These are phyloP conservation scores for Cryptus viduatorius DNA, from an alignment of 2,888 invertebrate species.

Conservation along the genomic window DNA sequence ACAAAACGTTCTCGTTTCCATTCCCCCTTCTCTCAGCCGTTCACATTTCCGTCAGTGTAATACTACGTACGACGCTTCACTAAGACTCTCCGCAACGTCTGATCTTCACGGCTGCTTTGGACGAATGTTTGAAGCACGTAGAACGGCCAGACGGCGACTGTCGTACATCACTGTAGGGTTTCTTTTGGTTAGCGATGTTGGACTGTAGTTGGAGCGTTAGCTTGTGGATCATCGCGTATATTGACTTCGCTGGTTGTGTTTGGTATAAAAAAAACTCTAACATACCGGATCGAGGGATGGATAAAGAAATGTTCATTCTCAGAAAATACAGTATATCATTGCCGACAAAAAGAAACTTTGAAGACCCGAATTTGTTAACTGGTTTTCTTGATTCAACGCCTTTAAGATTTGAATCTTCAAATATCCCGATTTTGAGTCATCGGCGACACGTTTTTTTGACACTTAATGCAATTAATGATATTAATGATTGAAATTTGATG, in stretches of 20 bases:
- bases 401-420: background rate
- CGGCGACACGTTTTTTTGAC: too few relatives aligned
- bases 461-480: background rate
- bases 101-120: conserved; percentile 12
- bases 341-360: background rate
- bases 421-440: background rate
- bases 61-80: conserved; percentile 28
- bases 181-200: background rate
- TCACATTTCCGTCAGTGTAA: conserved; percentile 25
- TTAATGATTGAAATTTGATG: background rate
- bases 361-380: background rate
- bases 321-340: too few relatives aligned
- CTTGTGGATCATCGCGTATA: too few relatives aligned
- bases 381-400: background rate
- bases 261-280: background rate
- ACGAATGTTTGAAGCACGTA: conserved; percentile 33
- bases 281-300: too few relatives aligned
- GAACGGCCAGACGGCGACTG: conserved; percentile 11
- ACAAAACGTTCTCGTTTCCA: conserved; percentile 25
- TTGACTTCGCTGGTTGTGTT: background rate
- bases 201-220: too few relatives aligned
- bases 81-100: background rate
- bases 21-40: conserved; percentile 24
- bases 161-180: conserved; percentile 1
- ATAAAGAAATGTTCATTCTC: too few relatives aligned